Evolutionary conservation across 2,113 vertebrate species (phyloP).

Genomic region (Bucco capensis): DNA sequence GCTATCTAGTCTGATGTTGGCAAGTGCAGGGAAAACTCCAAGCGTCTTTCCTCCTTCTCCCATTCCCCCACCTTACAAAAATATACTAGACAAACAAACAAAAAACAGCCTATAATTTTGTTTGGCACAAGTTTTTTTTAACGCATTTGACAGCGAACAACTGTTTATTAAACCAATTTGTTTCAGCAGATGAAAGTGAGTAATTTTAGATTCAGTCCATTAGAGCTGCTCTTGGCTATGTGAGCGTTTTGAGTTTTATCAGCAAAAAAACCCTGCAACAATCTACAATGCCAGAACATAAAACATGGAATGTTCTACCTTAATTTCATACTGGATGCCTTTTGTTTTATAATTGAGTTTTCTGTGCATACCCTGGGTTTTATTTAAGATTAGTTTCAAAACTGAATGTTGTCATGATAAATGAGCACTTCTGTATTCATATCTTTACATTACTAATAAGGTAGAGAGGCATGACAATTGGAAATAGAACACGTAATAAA

Average conservation of each 20-base stretch:
- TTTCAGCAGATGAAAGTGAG: slow-evolving; percentile 52
- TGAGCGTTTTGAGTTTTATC: slow-evolving; percentile 33
- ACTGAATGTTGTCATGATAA: slow-evolving; percentile 36
- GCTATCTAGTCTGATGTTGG: slow-evolving; percentile 2
- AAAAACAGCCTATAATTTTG: slow-evolving; percentile 12
- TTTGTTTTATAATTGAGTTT: slow-evolving; percentile 65
- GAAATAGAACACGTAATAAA: slow-evolving; percentile 31
- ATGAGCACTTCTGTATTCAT: not conserved
- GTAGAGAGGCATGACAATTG: not conserved
- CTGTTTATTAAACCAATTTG: slow-evolving; percentile 56
- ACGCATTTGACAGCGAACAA: slow-evolving; percentile 38
- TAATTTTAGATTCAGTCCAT: slow-evolving; percentile 55
- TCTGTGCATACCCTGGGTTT: slow-evolving; percentile 12
- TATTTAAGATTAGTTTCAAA: slow-evolving; percentile 65
- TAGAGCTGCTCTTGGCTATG: slow-evolving; percentile 51
- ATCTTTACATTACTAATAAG: slow-evolving; percentile 55
- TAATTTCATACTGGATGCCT: slow-evolving; percentile 60
- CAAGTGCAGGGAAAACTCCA: slow-evolving; percentile 14
- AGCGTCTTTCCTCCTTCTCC: not conserved
- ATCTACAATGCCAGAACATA: slow-evolving; percentile 31
- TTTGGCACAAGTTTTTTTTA: slow-evolving; percentile 46
- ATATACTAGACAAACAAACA: not conserved
- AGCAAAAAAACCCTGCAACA: slow-evolving; percentile 11
- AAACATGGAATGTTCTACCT: slow-evolving; percentile 28
- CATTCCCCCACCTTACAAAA: not conserved